phyloP scores from a whole-genome alignment of 1,140 invertebrate species.

The Caenorhabditis inopinata region DNA sequence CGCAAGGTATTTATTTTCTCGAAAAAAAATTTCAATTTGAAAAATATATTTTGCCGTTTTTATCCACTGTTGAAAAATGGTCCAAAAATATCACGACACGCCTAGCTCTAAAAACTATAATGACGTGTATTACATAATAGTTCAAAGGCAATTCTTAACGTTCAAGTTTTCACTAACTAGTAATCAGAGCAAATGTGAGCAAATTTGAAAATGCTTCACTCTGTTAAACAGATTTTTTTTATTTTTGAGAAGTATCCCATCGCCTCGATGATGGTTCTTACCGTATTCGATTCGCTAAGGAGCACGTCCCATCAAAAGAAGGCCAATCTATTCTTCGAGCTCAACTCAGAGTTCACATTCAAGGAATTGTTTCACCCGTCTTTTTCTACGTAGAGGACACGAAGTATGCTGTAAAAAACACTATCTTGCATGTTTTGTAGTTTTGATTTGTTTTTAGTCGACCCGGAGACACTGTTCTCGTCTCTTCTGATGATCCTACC shows the following conservation, averaged over 20 bases:
- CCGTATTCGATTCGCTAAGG: slow-evolving; percentile 11
- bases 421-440: no score
- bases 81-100: no score
- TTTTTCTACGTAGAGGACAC: slow-evolving; percentile 21
- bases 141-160: no score
- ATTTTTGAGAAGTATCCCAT: background rate
- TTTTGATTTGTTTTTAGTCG: background rate
- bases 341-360: slow-evolving; percentile 1
- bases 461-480: slow-evolving; percentile 4
- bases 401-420: background rate
- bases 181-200: no score
- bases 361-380: background rate
- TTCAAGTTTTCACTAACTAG: no score
- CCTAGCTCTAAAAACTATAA: no score
- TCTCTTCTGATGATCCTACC: background rate
- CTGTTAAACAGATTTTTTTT: background rate
- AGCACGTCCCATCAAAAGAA: slow-evolving; percentile 14
- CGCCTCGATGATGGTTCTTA: background rate
- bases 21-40: no score
- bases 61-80: no score
- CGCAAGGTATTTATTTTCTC: background rate
- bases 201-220: no score
- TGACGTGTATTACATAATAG: no score
- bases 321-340: slow-evolving; percentile 6
- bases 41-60: no score